Evolutionary conservation across 2,113 vertebrate genomes (phyloP), one percentile per base, ranked within the genome.

Genomic region (Macrotis lagotis): DNA sequence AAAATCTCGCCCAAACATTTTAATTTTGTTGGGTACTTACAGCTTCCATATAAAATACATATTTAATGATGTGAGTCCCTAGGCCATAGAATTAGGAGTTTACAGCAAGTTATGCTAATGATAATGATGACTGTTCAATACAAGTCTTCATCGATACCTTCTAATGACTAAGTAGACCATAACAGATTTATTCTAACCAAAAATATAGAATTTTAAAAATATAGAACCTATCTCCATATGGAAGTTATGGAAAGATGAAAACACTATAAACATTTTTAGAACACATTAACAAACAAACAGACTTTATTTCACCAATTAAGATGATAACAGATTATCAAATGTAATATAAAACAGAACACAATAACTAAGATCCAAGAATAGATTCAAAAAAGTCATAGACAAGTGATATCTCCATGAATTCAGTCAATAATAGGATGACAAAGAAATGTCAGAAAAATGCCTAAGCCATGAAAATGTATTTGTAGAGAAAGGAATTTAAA

Each of bases 1-100:
- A 90, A 91, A 51, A 51, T 10, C 95, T 90, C 92, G 31, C 37
- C 14, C 53, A 93, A 92, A 91, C 55, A 93, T 51, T 95, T 96
- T 95, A 93, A 25, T 50, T 96, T n/a, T 14, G 11, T n/a, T 83
- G 48, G 28, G 11, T 93, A 37, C 52, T 83, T 44, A 83, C 19
- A 83, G 16, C 5, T 16, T 83, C 16, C 1, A 16, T 83, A 22
- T n/a, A 83, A 83, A 22, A 83, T 6, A n/a, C 66, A 74, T n/a
- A n/a, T 83, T 83, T 83, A 83, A 83, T 8, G 16, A 83, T 83
- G 5, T 83, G 37, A 22, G 6, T 83, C 37, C n/a, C n/a, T 6
- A 74, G 14, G 59, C 31, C 19, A 44, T 83, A 83, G n/a, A 6
- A 83, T 83, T n/a, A 83, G 66, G 44, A 14, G 8, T 22, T 83